These are phyloP conservation scores for Sycobia sp. DNA, from an alignment of 1,140 invertebrate species.

Conservation along the genomic window DNA sequence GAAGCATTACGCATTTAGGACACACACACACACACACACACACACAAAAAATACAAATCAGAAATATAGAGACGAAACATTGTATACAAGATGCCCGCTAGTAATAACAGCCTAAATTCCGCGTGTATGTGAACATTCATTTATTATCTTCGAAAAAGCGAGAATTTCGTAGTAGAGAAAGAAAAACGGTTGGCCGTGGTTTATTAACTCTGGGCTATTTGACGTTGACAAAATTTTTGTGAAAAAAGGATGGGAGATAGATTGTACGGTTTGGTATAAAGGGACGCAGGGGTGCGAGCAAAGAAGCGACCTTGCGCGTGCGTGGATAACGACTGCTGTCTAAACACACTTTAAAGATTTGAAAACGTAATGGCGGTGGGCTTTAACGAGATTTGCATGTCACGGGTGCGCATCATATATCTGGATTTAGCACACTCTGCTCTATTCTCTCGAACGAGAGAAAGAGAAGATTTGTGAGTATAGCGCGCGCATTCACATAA, in stretches of 20 bases:
- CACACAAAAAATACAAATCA: too few species aligned
- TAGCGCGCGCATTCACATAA: neutral
- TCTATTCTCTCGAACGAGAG: neutral
- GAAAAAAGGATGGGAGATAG: too few species aligned
- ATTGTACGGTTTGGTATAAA: too few species aligned
- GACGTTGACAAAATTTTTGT: constrained; percentile 24
- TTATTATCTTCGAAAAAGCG: too few species aligned
- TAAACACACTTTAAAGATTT: constrained; percentile 65
- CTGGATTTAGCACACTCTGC: constrained; percentile 58
- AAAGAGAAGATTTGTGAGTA: neutral
- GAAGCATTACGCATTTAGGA: too few species aligned
- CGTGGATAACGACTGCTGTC: constrained; percentile 54
- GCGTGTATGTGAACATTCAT: too few species aligned
- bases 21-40: too few species aligned
- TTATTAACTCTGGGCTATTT: constrained; percentile 21
- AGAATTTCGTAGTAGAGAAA: too few species aligned
- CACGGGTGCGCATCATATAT: constrained; percentile 63
- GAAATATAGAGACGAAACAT: too few species aligned
- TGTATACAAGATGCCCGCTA: too few species aligned
- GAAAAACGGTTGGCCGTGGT: neutral
- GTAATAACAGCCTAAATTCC: too few species aligned
- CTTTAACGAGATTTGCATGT: constrained; percentile 63
- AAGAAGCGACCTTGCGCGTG: neutral
- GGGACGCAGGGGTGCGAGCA: neutral
- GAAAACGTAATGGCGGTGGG: constrained; percentile 62